Conservation (phyloP, 2,888 invertebrate genomes). For the Acheta domesticus region DNA sequence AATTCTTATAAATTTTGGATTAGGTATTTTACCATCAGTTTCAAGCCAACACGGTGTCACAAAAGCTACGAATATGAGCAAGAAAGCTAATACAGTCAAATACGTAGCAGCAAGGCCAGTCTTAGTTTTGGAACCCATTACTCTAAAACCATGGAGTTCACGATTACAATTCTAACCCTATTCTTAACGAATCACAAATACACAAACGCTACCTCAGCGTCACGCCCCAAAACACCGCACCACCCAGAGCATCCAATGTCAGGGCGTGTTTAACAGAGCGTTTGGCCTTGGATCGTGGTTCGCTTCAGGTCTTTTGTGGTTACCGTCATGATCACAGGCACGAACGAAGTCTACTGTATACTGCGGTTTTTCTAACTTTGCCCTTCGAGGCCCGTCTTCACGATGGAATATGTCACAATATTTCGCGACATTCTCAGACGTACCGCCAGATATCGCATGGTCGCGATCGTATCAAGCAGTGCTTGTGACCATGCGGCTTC, state of each 20-base stretch:
- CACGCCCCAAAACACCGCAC: constrained; percentile 19
- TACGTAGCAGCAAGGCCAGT: constrained; percentile 63
- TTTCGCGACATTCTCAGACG: too few species aligned
- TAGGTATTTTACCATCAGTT: constrained; percentile 69
- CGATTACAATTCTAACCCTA: background rate
- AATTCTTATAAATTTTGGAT: constrained; percentile 76
- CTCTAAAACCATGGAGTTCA: constrained; percentile 21
- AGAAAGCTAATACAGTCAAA: constrained; percentile 62
- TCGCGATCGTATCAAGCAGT: too few species aligned
- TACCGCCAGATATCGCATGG: too few species aligned
- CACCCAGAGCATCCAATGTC: constrained; percentile 36
- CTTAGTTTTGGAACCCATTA: constrained; percentile 55
- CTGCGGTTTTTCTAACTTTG: too few species aligned
- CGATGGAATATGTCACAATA: too few species aligned
- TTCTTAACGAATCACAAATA: too few species aligned
- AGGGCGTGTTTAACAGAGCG: constrained; percentile 20
- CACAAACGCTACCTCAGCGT: too few species aligned
- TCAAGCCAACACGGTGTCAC: constrained; percentile 86
- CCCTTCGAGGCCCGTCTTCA: too few species aligned
- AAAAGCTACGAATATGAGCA: constrained; percentile 76
- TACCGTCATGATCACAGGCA: too few species aligned
- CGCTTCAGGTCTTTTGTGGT: too few species aligned
- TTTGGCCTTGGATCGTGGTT: background rate
- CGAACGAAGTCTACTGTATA: too few species aligned
- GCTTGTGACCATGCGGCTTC: too few species aligned